Evolutionary conservation across 2,888 invertebrate genomes (phyloP), one percentile per base, ranked within the genome.

Genomic region (Meganola albula): DNA sequence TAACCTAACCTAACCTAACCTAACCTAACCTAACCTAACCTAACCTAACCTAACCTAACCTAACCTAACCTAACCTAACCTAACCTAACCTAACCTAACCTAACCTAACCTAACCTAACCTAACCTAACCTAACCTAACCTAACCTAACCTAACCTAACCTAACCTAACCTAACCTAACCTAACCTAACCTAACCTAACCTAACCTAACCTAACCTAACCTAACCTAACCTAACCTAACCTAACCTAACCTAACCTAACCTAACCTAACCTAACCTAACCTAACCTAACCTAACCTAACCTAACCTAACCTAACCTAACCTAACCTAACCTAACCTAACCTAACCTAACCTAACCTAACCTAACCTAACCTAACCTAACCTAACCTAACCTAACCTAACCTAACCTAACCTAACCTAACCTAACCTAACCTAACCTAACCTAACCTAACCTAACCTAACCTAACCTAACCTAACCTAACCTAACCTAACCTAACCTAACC

Each of bases 251-350:
- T 33, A 38, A 36, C 42, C 38, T 35, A 38, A 38, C 42, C 37
- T 32, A 35, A 38, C 38, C 37, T 33, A 38, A 38, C 38, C 42
- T 36, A 38, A 38, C 38, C 38, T 36, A 38, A 38, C 38, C 38
- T 38, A 37, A 38, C 37, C 40, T 37, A 41, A 41, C 40, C 40
- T 37, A 41, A 41, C 40, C 40, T 37, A 41, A 41, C 40, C 40
- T 37, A 41, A 41, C 40, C 40, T 37, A 34, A 39, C 40, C 34
- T 29, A 40, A 41, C 41, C 43, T 40, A 43, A 43, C 43, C 43
- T 40, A 43, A 40, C 43, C 43, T 40, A 43, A 43, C 43, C 43
- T 40, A 43, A 43, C 43, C 43, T 40, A 43, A 43, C 43, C 43
- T 40, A 43, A 43, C 43, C 43, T 40, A 43, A 43, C 41, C 41